A percentile compares a stretch with the other conserved stretches of the same genome.
phyloP scores from a whole-genome alignment of 2,113 vertebrate genomes.

The Pionites leucogaster region DNA sequence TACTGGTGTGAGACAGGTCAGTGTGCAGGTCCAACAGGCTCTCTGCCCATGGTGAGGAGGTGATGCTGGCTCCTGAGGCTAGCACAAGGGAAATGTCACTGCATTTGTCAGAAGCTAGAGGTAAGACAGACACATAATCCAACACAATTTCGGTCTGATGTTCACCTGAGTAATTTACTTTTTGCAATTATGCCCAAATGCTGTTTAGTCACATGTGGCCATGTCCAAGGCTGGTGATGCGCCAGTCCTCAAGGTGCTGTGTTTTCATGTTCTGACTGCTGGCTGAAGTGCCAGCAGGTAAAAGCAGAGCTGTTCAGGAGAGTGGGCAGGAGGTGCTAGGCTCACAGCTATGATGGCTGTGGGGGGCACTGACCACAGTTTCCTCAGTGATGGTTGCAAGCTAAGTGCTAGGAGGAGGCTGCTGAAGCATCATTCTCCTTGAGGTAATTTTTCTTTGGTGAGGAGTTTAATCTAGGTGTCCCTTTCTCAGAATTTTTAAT shows the following conservation, averaged over 20 bases:
- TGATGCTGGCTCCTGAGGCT: neutral
- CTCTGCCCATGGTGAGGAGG: accelerated
- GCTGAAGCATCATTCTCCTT: neutral
- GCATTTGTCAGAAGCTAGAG: neutral
- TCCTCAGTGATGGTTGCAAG: accelerated
- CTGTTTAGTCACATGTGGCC: neutral
- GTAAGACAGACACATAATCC: neutral
- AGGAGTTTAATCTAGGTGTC: neutral
- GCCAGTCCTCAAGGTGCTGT: accelerated
- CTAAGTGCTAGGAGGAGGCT: neutral
- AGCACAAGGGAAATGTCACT: neutral
- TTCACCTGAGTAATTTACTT: neutral
- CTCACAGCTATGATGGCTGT: neutral
- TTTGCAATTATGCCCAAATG: neutral
- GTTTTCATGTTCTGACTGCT: neutral
- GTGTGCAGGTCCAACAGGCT: neutral
- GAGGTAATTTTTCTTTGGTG: neutral
- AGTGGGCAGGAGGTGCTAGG: neutral
- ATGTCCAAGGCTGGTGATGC: accelerated
- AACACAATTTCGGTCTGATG: neutral
- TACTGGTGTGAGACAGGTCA: accelerated
- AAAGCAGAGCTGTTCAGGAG: neutral
- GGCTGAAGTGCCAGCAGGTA: neutral
- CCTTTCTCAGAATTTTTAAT: neutral
- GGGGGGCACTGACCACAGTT: neutral